phyloP scores from a whole-genome alignment of 2,113 vertebrate genomes.

The Pedetes capensis region DNA sequence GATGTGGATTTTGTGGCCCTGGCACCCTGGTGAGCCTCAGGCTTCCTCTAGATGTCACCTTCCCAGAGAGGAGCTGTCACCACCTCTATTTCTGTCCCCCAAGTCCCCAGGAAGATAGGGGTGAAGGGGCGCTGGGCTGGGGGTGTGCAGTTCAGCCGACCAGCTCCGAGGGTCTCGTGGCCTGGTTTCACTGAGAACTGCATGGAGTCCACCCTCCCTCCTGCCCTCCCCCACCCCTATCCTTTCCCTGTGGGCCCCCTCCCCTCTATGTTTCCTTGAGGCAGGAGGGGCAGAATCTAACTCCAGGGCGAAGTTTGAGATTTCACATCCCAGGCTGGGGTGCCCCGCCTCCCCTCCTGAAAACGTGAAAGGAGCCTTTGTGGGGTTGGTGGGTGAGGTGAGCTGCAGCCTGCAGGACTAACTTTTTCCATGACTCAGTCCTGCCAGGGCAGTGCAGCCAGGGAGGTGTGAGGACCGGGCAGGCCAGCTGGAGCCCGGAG shows the following conservation, averaged over 20 bases:
- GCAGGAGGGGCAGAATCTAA: background rate
- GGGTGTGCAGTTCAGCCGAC: background rate
- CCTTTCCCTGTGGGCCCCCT: background rate
- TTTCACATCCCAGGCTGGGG: slow-evolving; percentile 50
- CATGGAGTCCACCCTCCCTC: fast-evolving
- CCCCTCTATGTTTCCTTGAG: background rate
- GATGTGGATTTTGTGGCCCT: background rate
- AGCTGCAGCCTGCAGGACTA: background rate
- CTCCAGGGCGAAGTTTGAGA: slow-evolving; percentile 38
- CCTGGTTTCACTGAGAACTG: background rate
- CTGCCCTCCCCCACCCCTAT: background rate
- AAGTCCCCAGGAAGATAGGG: background rate
- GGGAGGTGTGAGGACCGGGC: background rate
- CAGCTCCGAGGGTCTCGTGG: background rate
- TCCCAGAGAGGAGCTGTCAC: background rate
- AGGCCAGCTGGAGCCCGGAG: background rate
- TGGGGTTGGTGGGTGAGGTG: slow-evolving; percentile 54
- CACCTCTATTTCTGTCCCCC: background rate
- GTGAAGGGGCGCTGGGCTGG: background rate
- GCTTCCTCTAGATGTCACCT: background rate
- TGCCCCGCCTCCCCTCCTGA: background rate
- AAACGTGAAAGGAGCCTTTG: slow-evolving; percentile 73
- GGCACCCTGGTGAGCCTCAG: background rate
- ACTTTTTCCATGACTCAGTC: slow-evolving; percentile 69
- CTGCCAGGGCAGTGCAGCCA: background rate